Base-by-base conservation (phyloP, 2,797 vertebrate genomes). In the Emys orbicularis region DNA sequence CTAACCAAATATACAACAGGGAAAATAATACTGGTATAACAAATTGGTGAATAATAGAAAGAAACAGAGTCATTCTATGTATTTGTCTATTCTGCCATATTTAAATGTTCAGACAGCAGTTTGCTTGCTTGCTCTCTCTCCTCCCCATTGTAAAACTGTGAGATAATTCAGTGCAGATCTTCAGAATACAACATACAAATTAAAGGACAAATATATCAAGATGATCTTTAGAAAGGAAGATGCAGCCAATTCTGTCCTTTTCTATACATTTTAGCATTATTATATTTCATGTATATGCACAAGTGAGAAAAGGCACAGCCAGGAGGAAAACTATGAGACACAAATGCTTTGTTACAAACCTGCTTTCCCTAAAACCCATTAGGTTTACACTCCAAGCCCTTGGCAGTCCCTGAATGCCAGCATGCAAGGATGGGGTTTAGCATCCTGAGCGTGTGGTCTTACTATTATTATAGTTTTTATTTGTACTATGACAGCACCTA, bases 101-200 rank as follows among this genome's bases (percentile, higher is more conserved):
- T 72, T 81, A 81, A 72, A 88, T 74, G 49, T 87, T 52, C 57
- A 80, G 61, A 80, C 23, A 37, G 37, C 27, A 80, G 41, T 41
- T 34, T 50, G 9, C 37, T 15, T 87, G 57, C n/a, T 47, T 12
- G 11, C n/a, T 68, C 25, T 31, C 27, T 81, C 18, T 41, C 8
- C 29, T 49, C 41, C 34, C 25, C 52, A 80, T 50, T 79, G 25
- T 11, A 87, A 47, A 87, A 80, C 57, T 61, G 76, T 50, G 41
- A 79, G 44, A 80, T 80, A 61, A 87, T 79, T 79, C 34, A 37
- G 27, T 27, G 16, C 6, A 34, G 44, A 9, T 12, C 27, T 50
- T 86, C 37, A 34, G 23, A 29, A 65, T 49, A 80, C 41, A 15
- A 47, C 6, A 12, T 34, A 56, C 25, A 37, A 81, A 65, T 57